Evolutionary conservation across 92 coral and sea anemone species (phyloP).

Genomic region (Zoanthus sansibaricus): DNA sequence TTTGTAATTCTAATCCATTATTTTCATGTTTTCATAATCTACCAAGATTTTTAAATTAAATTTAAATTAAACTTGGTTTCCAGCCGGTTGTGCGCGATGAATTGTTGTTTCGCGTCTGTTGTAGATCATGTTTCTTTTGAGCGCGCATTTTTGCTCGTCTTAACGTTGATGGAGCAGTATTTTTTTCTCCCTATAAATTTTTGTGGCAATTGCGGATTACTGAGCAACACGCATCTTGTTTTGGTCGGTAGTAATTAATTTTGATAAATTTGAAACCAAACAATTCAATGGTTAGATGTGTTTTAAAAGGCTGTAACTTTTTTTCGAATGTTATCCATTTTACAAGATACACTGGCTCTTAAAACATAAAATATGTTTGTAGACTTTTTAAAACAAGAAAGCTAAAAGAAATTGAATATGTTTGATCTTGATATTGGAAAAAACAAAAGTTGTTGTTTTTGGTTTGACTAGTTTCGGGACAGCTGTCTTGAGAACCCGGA

Average conservation of each 20-base stretch:
- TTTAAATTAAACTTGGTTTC: neutral
- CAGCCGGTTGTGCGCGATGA: neutral
- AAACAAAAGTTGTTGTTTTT: neutral
- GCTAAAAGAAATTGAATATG: neutral
- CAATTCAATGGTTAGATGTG: neutral
- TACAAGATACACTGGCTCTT: neutral
- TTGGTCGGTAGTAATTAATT: slow-evolving; percentile 21
- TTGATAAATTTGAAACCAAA: slow-evolving; percentile 36
- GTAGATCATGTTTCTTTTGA: neutral
- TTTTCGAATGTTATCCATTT: neutral
- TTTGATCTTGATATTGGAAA: neutral
- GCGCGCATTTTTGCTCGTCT: slow-evolving; percentile 1
- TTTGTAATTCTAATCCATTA: neutral
- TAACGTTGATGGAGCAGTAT: neutral
- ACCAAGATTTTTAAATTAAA: neutral
- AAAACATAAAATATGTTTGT: neutral
- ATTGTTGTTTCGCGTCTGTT: neutral
- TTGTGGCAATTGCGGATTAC: neutral
- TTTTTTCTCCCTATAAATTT: neutral
- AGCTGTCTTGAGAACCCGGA: slow-evolving; percentile 8
- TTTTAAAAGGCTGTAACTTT: neutral
- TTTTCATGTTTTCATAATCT: neutral
- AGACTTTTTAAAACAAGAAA: neutral
- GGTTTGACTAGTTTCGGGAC: neutral
- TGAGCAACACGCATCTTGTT: slow-evolving; percentile 2